A percentile compares a stretch with the other conserved stretches of the same genome.
These are phyloP conservation scores for Lysandra coridon DNA, from an alignment of 2,888 invertebrate genomes.

Conservation along the genomic window DNA sequence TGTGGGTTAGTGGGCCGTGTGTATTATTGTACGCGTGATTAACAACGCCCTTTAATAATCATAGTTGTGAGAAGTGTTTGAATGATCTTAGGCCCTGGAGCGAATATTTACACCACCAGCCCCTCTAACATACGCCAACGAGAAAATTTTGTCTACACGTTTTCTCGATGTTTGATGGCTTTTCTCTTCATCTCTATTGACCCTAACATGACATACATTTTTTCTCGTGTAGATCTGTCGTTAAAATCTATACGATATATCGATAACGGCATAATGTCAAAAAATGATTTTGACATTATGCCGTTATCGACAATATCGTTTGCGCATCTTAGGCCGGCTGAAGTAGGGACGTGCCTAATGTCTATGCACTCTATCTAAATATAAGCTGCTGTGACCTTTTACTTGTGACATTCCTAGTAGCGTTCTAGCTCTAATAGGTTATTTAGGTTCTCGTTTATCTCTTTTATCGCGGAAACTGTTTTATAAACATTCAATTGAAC, in stretches of 20 bases:
- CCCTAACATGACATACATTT: too few species aligned
- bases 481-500: neutral
- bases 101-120: neutral
- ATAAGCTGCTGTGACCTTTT: constrained; percentile 1
- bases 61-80: neutral
- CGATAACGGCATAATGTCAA: too few species aligned
- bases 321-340: too few species aligned
- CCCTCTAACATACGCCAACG: too few species aligned
- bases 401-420: neutral
- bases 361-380: neutral
- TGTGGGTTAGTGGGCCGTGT: constrained; percentile 43
- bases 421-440: neutral
- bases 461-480: neutral
- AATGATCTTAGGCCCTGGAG: neutral
- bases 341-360: neutral
- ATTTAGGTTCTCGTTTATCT: neutral
- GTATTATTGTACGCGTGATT: constrained; percentile 32
- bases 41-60: constrained; percentile 12
- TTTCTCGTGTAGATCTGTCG: too few species aligned
- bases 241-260: too few species aligned
- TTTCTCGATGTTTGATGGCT: too few species aligned
- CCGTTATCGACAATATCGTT: too few species aligned
- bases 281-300: too few species aligned
- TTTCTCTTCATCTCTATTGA: too few species aligned
- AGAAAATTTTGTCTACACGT: too few species aligned